Base-by-base conservation (phyloP, 2,113 vertebrate species). In the Phaethornis superciliosus region DNA sequence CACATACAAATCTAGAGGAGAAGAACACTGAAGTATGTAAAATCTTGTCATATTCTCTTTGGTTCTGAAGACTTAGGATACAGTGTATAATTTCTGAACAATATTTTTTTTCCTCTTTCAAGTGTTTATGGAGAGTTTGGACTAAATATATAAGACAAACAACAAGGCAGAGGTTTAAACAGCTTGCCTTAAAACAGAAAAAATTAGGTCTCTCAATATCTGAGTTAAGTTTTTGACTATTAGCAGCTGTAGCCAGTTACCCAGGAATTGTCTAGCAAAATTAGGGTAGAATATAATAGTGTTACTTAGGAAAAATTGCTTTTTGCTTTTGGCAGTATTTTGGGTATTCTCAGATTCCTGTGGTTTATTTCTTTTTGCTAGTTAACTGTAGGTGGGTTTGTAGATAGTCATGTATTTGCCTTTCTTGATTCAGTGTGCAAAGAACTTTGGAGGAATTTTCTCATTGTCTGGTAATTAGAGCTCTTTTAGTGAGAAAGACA, bases 1-100 rank as follows among this genome's bases (percentile, higher is more conserved):
- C 75, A 30, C 90, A 81, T 71, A 95, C 85, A 92, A 85, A 86
- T 75, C n/a, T 63, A 70, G 46, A 30, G 88, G 60, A 69, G 90
- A 88, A 83, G 22, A 91, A 54, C 21, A 10, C 67, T 69, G 28
- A 91, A 93, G 60, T 93, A 80, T 78, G 88, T 81, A 2, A 78
- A 83, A 65, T 70, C 55, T 75, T 91, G 37, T 81, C 52, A 81
- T 81, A 63, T 59, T 90, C 60, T 71, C 11, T 83, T 93, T n/a
- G 78, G 17, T 46, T 77, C 37, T 80, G 60, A 83, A 83, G 68
- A 80, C 10, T 44, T 75, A 62, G 14, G 15, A 19, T 81, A 83
- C 75, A 74, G 7, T 78, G 64, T 88, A 90, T 82, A 76, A 90
- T 49, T 26, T 75, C 83, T 56, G 30, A 70, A 15, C 30, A 78